Evolutionary conservation across 2,888 invertebrate species (phyloP), one percentile per base, ranked within the genome.

Genomic region (Polyommatus iphigenia): DNA sequence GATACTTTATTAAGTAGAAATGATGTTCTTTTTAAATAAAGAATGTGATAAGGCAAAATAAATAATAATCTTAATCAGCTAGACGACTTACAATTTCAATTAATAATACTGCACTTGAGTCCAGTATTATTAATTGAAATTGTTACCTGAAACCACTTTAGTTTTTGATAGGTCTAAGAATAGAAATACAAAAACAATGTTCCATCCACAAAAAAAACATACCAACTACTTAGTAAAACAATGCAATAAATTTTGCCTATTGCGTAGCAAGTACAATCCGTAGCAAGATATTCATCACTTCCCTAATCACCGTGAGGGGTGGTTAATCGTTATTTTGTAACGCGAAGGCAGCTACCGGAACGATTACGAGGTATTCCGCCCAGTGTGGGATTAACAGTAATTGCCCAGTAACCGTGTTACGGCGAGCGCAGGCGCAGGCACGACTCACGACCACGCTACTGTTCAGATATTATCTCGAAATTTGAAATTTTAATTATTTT

Each of bases 401-500:
- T 80, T 77, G 79, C 77, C 78, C 77, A 77, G 73, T 81, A 77
- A 79, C 81, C 78, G 79, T 72, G 81, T 81, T 81, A 81, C 79
- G 77, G 73, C 79, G 46, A 50, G 79, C 50, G 79, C 76, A 76
- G 79, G 83, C 79, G 73, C 41, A 77, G 79, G 81, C 83, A 82
- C 83, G 82, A 83, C 73, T 73, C 73, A 73, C 73, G 24, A 46
- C 73, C 46, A 75, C 50, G 75, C 75, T 75, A 75, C 75, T 54
- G 75, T 75, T 73, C 8, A 54, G 75, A 75, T 75, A 75, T 29
- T 75, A 75, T 75, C 75, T 75, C 29, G 18, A 50, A 46, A 75
- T 50, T 75, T 54, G 7, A 46, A 20, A 24, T 75, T 75, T 75
- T 75, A 75, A 75, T 75, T 75, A 75, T 50, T 75, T 75, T 54